Evolutionary conservation across 2,888 invertebrate genomes (phyloP).

Genomic region (Glyphotaelius pellucidus): DNA sequence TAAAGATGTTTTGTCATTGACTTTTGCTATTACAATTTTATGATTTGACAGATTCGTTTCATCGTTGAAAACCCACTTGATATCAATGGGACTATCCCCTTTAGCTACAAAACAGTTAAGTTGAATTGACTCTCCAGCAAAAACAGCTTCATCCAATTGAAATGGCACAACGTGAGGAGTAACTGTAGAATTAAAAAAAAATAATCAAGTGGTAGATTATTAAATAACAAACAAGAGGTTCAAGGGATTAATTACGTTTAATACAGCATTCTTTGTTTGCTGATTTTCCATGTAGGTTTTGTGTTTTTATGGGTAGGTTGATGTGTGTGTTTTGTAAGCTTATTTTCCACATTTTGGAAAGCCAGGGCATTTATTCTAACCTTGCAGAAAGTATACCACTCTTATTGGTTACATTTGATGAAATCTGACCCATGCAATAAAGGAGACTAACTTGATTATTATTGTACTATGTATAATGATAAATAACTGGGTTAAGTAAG

Average conservation of each 20-base stretch:
- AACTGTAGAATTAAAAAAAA: slow-evolving; percentile 75
- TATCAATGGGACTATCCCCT: slow-evolving; percentile 85
- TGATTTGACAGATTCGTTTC: slow-evolving; percentile 67
- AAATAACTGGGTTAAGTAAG: not conserved
- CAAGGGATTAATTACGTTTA: not conserved
- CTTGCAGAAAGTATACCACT: not conserved
- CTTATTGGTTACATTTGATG: not conserved
- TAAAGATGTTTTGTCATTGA: slow-evolving; percentile 82
- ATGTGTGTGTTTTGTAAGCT: not conserved
- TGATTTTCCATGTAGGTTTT: not conserved
- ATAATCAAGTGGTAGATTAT: slow-evolving; percentile 10
- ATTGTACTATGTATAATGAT: not conserved
- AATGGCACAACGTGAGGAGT: slow-evolving; percentile 81
- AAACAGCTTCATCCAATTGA: slow-evolving; percentile 79
- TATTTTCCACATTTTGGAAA: not conserved
- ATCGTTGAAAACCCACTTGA: slow-evolving; percentile 81
- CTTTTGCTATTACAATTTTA: slow-evolving; percentile 73
- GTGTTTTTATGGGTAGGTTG: not conserved
- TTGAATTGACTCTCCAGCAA: slow-evolving; percentile 80
- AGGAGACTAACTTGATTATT: not conserved
- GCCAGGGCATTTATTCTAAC: not conserved
- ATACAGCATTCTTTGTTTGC: not conserved
- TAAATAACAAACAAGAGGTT: not conserved
- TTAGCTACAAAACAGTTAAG: slow-evolving; percentile 83
- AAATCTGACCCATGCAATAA: slow-evolving; percentile 43